phyloP scores from a whole-genome alignment of 2,888 invertebrate genomes.

The Agonopterix alstromeriana region DNA sequence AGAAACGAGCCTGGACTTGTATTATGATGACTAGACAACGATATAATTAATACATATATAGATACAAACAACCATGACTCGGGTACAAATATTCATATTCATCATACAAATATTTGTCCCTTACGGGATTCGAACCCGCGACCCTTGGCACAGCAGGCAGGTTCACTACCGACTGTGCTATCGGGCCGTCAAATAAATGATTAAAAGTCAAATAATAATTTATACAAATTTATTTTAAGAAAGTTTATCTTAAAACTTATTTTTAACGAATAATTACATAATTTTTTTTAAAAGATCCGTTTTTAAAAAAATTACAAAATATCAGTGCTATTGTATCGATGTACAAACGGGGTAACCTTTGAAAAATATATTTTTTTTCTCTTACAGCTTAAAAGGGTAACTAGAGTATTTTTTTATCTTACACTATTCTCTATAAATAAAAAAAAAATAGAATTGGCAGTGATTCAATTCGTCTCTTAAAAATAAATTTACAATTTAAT shows the following conservation, averaged over 20 bases:
- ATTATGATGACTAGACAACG: too few species aligned
- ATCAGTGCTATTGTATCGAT: conserved; percentile 11
- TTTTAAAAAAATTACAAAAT: conserved; percentile 24
- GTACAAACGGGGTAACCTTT: conserved; percentile 35
- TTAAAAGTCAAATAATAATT: conserved; percentile 2
- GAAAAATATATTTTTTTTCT: conserved; percentile 28
- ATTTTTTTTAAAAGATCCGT: not conserved
- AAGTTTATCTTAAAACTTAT: conserved; percentile 25
- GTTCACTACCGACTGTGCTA: too few species aligned
- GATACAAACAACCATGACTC: too few species aligned
- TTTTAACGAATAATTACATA: conserved; percentile 20
- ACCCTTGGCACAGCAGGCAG: too few species aligned
- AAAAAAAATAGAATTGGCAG: conserved; percentile 33
- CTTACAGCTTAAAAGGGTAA: conserved; percentile 35
- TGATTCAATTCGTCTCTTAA: conserved; percentile 18
- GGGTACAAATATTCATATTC: too few species aligned
- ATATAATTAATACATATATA: too few species aligned
- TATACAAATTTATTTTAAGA: conserved; percentile 26
- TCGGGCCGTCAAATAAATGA: too few species aligned
- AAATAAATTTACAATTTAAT: conserved; percentile 8
- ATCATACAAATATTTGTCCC: too few species aligned
- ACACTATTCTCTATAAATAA: conserved; percentile 18
- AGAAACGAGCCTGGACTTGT: too few species aligned
- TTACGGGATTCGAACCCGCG: too few species aligned
- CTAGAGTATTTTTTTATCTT: conserved; percentile 34